Base-by-base conservation (phyloP, 2,888 invertebrate species). In the Syrphus vitripennis region DNA sequence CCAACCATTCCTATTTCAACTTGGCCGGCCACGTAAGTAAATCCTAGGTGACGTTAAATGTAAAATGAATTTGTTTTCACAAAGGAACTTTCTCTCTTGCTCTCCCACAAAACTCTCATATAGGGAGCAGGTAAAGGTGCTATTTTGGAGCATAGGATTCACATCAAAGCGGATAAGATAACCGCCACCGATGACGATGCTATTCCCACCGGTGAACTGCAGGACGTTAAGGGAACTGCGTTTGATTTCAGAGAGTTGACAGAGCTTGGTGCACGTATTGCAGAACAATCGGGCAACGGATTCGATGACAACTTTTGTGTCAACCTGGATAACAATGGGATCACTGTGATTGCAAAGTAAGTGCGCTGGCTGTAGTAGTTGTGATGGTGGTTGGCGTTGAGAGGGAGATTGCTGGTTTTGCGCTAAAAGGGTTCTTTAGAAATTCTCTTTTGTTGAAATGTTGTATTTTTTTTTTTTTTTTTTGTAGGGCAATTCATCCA, bases 1-100 rank as follows among this genome's bases (percentile, higher is more conserved):
- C 97, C 59, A 97, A 96, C 91, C 96, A 98, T 90, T 95, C 96
- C 1, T 98, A 97, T 91, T 98, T 98, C 92, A 99, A 99, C 93
- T 94, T 99, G 48, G 97, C 95, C 63, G 98, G 98, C n/a, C 97
- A 98, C 93, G 90, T 89, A 24, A 89, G 90, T 63, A 40, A 34
- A 61, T 34, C 16, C 40, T n/a, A 50, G 31, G 19, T 21, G 40
- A 31, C 21, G 19, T 53, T 45, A 24, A n/a, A 57, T 16, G 21
- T 37, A 55, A 29, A n/a, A 50, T n/a, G 50, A 48, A 34, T 53
- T 34, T 61, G n/a, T 40, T 53, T 77, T 59, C 42, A 77, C 57
- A 71, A 57, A 65, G 57, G 42, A 24, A 57, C 40, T 74, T n/a
- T 40, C 69, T 29, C 59, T 31, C 12, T n/a, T 0, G 14, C 9